Conservation (phyloP, 1,140 invertebrate species). For the Brachionus rubens region DNA sequence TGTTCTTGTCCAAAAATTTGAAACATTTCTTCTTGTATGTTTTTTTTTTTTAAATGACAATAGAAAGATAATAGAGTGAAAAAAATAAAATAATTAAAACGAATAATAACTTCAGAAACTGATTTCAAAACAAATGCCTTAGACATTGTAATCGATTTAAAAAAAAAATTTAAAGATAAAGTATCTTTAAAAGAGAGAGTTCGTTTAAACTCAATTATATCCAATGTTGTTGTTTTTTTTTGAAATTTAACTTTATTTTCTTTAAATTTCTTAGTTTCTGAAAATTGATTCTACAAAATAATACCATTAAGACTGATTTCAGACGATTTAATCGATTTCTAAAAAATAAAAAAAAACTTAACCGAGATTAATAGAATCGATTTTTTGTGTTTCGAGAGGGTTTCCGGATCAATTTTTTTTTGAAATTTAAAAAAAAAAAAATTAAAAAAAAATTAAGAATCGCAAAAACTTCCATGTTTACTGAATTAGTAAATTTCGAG, state of each 20-base stretch:
- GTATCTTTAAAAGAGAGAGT: neutral
- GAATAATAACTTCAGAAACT: slow-evolving; percentile 1
- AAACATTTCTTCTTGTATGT: neutral
- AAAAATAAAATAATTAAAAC: slow-evolving; percentile 1
- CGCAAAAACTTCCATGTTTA: neutral
- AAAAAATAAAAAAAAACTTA: neutral
- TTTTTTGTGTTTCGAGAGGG: slow-evolving; percentile 1
- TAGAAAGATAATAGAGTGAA: neutral
- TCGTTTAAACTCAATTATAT: neutral
- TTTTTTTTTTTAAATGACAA: slow-evolving; percentile 15
- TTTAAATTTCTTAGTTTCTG: slow-evolving; percentile 28
- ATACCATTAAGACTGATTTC: neutral
- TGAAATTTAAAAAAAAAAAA: slow-evolving; percentile 12
- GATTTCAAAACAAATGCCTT: neutral
- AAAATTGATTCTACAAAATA: slow-evolving; percentile 32
- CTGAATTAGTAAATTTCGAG: neutral
- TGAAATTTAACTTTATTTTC: slow-evolving; percentile 9
- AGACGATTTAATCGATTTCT: slow-evolving; percentile 33
- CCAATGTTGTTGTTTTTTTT: too few species aligned
- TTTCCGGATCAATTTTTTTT: neutral
- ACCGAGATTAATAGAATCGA: too few species aligned
- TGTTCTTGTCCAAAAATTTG: slow-evolving; percentile 15
- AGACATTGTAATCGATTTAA: neutral
- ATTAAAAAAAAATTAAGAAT: slow-evolving; percentile 18
- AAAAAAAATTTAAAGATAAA: slow-evolving; percentile 17